Base-by-base conservation (phyloP, 2,888 invertebrate genomes). In the Scrobipalpa costella region DNA sequence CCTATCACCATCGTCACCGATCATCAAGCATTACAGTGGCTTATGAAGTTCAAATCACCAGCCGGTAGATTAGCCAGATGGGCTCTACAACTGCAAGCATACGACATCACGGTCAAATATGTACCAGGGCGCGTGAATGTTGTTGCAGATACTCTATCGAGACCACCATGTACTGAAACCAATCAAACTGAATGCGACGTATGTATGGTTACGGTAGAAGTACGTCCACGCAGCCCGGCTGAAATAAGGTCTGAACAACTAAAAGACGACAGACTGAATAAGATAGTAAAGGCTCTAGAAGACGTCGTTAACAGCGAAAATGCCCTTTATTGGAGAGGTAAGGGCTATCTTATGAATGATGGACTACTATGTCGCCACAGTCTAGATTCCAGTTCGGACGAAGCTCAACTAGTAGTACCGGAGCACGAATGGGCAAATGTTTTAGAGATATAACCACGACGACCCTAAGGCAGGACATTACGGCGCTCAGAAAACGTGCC, bases 391-490 rank as follows among this genome's bases (percentile, higher is more conserved):
- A 69, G 71, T 0, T 55, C 2, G 6, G 70, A 71, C 5, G 64
- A 68, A 1, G 62, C 68, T 5, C 66, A 66, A 34, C 57, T 72
- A 7, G 60, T 69, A 0, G 69, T 70, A 0, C 76, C 76, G 0
- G 38, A 50, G 11, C 67, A 69, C 5, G 70, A 68, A 47, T 61
- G 68, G 38, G 19, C 21, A 0, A 58, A 66, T n/a, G 57, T 75
- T 1, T 47, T 74, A 36, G 7, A 15, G 0, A 65, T 33, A 5
- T 72, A n/a, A 69, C 17, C 76, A 76, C 44, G 70, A 72, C 27
- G 65, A 66, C 5, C 66, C 68, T 0, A 36, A 64, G 0, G 71
- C 77, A 0, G 78, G 76, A 7, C 77, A 80, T 50, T 71, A 65
- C 21, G 64, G 65, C 2, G 52, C 36, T 2, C 64, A 67, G 0